Conservation (phyloP, 92 coral and sea anemone genomes). For the Plumapathes pennacea region DNA sequence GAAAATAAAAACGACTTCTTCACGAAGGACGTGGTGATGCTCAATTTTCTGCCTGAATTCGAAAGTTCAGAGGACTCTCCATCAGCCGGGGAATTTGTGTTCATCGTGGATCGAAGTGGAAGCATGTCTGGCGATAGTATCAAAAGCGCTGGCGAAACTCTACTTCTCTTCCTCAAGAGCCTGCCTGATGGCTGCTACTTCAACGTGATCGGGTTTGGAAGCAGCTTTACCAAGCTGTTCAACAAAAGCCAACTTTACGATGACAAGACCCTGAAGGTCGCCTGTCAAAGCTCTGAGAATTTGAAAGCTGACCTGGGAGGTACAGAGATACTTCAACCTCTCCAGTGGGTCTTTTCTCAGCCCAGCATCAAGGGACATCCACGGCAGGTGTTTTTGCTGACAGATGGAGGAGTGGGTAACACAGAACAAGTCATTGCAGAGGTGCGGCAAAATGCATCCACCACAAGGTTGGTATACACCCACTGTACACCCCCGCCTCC, state of each 20-base stretch:
- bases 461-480: constrained; percentile 77
- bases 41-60: constrained; percentile 74
- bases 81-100: constrained; percentile 73
- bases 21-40: constrained; percentile 56
- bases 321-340: constrained; percentile 72
- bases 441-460: constrained; percentile 49
- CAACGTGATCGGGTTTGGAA: constrained; percentile 92
- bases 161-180: constrained; percentile 66
- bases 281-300: constrained; percentile 51
- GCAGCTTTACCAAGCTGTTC: constrained; percentile 65
- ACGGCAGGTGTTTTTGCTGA: constrained; percentile 83
- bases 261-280: constrained; percentile 66
- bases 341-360: constrained; percentile 69
- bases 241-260: constrained; percentile 57
- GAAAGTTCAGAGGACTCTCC: constrained; percentile 47
- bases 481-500: too few species aligned
- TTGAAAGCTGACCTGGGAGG: constrained; percentile 84
- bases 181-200: constrained; percentile 80
- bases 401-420: constrained; percentile 83
- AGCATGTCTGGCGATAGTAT: constrained; percentile 68
- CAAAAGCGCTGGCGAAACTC: constrained; percentile 61
- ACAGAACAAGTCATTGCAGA: constrained; percentile 72
- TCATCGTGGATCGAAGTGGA: constrained; percentile 78
- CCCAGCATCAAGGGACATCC: constrained; percentile 77
- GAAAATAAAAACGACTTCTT: constrained; percentile 40